Percentiles rank a stretch among this genome's conserved stretches.
Conservation (phyloP, 2,113 vertebrate species). For the Porphyrio hochstetteri region DNA sequence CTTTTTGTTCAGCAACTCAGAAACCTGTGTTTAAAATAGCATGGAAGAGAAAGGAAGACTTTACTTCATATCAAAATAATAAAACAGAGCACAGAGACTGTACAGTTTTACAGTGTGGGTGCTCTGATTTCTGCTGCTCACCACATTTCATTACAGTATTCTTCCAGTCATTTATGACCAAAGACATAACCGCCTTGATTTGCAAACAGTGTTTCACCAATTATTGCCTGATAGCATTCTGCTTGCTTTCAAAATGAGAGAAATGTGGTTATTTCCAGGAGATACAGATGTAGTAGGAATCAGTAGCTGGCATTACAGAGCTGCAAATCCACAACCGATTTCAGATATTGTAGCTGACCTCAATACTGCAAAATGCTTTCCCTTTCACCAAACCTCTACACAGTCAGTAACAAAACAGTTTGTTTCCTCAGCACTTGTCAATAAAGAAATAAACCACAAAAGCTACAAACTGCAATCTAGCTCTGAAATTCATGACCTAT, state of each 20-base stretch:
- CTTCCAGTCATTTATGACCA: background rate
- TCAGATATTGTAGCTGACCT: slow-evolving; percentile 18
- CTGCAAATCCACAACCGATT: background rate
- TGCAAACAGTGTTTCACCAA: background rate
- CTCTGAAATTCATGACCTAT: background rate
- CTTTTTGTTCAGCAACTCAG: background rate
- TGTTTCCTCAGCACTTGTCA: background rate
- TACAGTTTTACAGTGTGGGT: background rate
- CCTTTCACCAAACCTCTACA: background rate
- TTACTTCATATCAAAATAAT: background rate
- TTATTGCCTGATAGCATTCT: background rate
- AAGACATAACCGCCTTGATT: background rate
- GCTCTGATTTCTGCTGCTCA: background rate
- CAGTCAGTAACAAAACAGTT: background rate
- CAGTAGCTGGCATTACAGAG: background rate
- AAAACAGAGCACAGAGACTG: background rate
- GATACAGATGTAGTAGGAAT: background rate
- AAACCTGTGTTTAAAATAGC: background rate
- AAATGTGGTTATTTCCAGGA: background rate
- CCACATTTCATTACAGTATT: background rate
- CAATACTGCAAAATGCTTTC: slow-evolving; percentile 2
- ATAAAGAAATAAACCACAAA: background rate
- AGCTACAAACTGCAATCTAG: background rate
- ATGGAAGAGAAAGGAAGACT: background rate
- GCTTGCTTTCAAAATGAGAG: background rate